Conservation (phyloP, 1,140 invertebrate genomes). For the Drosophila athabasca region DNA sequence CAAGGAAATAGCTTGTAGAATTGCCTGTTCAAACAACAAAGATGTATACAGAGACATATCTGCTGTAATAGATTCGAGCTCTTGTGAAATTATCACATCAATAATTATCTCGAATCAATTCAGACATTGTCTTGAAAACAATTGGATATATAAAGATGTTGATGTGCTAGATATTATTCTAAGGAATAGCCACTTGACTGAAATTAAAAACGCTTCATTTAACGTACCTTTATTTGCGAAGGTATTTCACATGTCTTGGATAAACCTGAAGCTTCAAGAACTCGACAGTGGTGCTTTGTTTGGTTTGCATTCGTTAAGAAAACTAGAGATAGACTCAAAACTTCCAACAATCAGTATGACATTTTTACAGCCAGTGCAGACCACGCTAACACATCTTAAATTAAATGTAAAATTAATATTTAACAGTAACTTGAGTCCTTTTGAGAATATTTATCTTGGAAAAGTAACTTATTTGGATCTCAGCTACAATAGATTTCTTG, state of each 20-base stretch:
- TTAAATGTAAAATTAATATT: constrained; percentile 49
- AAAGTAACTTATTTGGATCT: constrained; percentile 56
- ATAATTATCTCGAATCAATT: constrained; percentile 27
- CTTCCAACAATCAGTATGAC: constrained; percentile 25
- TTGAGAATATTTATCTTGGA: constrained; percentile 43
- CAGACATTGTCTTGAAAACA: constrained; percentile 14
- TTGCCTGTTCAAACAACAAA: constrained; percentile 18
- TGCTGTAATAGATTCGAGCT: constrained; percentile 8
- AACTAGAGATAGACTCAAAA: constrained; percentile 49
- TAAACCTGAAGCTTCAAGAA: constrained; percentile 27
- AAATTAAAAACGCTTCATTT: constrained; percentile 48
- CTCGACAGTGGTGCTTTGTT: constrained; percentile 51
- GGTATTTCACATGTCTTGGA: constrained; percentile 48
- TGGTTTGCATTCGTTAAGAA: constrained; percentile 47
- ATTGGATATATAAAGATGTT: constrained; percentile 29
- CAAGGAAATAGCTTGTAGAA: constrained; percentile 25
- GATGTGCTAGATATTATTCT: constrained; percentile 39
- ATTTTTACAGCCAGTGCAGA: constrained; percentile 61
- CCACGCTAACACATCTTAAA: constrained; percentile 43
- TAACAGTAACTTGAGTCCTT: constrained; percentile 22
- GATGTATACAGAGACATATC: constrained; percentile 27
- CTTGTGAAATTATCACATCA: constrained; percentile 20
- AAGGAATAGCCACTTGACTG: constrained; percentile 19
- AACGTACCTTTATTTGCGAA: constrained; percentile 40
- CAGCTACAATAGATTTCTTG: constrained; percentile 53